Conservation (phyloP, 2,113 vertebrate genomes). For the Amazona vittata region DNA sequence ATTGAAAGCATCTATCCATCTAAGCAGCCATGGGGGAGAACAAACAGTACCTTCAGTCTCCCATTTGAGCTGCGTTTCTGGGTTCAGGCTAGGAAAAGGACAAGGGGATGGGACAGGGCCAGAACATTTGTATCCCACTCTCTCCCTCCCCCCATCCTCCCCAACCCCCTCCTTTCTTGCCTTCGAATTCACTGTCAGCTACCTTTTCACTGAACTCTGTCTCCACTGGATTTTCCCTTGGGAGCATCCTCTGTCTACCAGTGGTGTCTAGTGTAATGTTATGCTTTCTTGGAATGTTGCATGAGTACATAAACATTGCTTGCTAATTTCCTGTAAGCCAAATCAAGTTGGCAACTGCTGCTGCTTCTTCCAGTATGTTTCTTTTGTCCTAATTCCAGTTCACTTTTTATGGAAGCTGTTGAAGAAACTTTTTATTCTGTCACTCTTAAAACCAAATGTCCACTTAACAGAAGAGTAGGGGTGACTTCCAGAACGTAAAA, state of each 20-base stretch:
- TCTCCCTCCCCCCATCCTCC: neutral
- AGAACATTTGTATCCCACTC: neutral
- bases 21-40: neutral
- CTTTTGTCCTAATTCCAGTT: conserved; percentile 63
- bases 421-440: neutral
- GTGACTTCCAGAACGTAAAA: neutral
- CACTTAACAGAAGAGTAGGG: neutral
- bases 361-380: conserved; percentile 33
- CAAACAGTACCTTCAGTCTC: neutral
- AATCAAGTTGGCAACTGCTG: conserved; percentile 38
- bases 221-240: neutral
- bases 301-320: conserved; percentile 48
- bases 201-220: conserved; percentile 45
- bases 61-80: neutral
- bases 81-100: neutral
- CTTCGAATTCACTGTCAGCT: neutral
- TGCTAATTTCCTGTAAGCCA: conserved; percentile 65
- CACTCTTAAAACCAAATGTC: neutral
- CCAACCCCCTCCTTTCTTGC: neutral
- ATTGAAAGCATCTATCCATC: neutral
- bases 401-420: conserved; percentile 18
- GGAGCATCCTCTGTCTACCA: conserved; percentile 48
- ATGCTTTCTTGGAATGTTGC: conserved; percentile 69
- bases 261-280: conserved; percentile 45
- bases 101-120: neutral